These are phyloP conservation scores for Amblyteles armatorius DNA, from an alignment of 2,888 invertebrate genomes.

Conservation along the genomic window DNA sequence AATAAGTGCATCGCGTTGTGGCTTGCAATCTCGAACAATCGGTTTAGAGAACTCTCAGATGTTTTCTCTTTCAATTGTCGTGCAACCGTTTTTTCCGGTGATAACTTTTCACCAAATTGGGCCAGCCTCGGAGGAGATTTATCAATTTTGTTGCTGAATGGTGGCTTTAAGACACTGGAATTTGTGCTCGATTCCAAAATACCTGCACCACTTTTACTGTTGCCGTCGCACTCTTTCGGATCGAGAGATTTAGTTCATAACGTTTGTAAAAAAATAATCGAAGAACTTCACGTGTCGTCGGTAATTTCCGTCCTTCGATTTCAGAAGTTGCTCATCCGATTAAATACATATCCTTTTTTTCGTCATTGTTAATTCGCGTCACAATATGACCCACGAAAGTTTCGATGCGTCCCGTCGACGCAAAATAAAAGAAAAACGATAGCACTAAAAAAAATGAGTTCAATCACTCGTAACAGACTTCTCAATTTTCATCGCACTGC, in stretches of 20 bases:
- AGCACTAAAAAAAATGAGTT: too few relatives aligned
- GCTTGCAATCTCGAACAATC: constrained; percentile 39
- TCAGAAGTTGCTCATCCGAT: background rate
- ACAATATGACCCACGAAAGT: too few relatives aligned
- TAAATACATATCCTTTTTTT: constrained; percentile 6
- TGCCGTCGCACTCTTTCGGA: constrained; percentile 7
- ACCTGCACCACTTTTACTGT: background rate
- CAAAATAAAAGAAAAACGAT: too few relatives aligned
- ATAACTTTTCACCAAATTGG: constrained; percentile 16
- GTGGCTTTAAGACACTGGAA: background rate
- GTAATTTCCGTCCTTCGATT: constrained; percentile 10
- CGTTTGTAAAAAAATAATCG: constrained; percentile 3
- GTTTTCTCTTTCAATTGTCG: constrained; percentile 15
- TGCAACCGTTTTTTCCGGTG: constrained; percentile 1
- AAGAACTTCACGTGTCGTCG: background rate
- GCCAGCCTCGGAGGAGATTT: constrained; percentile 4
- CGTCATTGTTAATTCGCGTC: too few relatives aligned
- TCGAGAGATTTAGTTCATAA: background rate
- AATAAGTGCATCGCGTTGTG: constrained; percentile 7
- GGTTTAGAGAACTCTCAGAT: constrained; percentile 2
- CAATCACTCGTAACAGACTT: too few relatives aligned
- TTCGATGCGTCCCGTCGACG: too few relatives aligned
- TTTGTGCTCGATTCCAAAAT: constrained; percentile 5
- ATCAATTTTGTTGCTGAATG: background rate
- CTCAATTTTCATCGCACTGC: too few relatives aligned